A percentile compares a stretch with the other conserved stretches of the same genome.
phyloP scores from a whole-genome alignment of 1,140 invertebrate species.

The Campoletis sonorensis region DNA sequence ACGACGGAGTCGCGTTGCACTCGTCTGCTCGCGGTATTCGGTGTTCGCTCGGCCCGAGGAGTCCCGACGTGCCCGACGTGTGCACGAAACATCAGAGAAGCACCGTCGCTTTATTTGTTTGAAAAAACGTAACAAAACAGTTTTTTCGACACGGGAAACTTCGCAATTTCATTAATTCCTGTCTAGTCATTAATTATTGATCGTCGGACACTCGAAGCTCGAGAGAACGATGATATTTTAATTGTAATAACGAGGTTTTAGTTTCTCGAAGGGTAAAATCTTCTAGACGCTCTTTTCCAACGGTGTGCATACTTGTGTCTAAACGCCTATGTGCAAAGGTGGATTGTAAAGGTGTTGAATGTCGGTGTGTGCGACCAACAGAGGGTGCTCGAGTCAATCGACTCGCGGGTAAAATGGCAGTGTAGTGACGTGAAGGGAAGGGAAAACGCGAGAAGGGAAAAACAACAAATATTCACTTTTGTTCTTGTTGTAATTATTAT shows the following conservation, averaged over 20 bases:
- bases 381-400: conserved; percentile 43
- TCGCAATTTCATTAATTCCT: not conserved
- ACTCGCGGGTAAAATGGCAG: conserved; percentile 60
- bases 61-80: not conserved
- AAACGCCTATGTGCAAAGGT: not conserved
- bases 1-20: not conserved
- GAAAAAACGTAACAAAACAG: not conserved
- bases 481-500: not conserved
- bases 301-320: not conserved
- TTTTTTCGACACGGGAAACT: not conserved
- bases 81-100: not conserved
- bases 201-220: not conserved
- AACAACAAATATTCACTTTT: conserved; percentile 42
- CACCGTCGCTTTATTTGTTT: not conserved
- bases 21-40: not conserved
- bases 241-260: not conserved
- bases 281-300: not conserved
- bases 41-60: not conserved
- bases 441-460: conserved; percentile 31
- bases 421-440: conserved; percentile 56
- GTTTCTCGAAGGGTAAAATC: not conserved
- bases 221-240: not conserved
- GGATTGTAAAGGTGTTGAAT: not conserved
- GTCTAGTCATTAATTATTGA: too few relatives aligned
- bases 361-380: conserved; percentile 7